Evolutionary conservation across 2,797 vertebrate species (phyloP).

Genomic region (Fistularia commersonii): DNA sequence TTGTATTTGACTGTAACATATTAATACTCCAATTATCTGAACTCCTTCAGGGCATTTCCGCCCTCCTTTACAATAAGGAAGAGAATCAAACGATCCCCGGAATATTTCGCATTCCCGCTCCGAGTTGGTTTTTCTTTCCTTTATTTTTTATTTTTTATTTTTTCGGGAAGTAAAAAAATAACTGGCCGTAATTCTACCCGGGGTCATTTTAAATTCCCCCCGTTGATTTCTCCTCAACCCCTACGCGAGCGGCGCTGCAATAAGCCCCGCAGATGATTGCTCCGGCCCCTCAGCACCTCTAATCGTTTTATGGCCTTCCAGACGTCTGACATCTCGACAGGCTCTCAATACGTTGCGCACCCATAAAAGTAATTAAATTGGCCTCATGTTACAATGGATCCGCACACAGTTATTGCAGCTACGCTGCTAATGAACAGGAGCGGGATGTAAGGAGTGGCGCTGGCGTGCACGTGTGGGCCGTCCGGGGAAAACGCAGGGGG

Average conservation of each 20-base stretch:
- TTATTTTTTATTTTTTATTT: too few species aligned
- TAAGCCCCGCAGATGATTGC: constrained; percentile 43
- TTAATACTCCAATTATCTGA: constrained; percentile 45
- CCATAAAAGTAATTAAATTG: constrained; percentile 66
- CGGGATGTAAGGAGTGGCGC: constrained; percentile 17
- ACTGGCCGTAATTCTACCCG: constrained; percentile 22
- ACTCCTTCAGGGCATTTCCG: constrained; percentile 28
- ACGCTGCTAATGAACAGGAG: constrained; percentile 42
- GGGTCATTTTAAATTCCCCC: constrained; percentile 14
- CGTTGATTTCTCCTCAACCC: too few species aligned
- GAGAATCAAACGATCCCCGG: constrained; percentile 24
- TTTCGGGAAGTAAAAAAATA: constrained; percentile 12
- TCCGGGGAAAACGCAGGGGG: too few species aligned
- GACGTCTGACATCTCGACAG: background rate
- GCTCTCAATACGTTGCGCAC: constrained; percentile 14
- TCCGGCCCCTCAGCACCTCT: constrained; percentile 29
- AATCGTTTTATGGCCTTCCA: constrained; percentile 57
- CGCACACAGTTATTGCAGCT: constrained; percentile 37
- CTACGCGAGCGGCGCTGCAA: constrained; percentile 2
- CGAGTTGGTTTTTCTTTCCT: constrained; percentile 10
- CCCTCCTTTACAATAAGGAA: constrained; percentile 3
- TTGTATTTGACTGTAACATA: constrained; percentile 56
- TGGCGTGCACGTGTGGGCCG: background rate
- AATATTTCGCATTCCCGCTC: constrained; percentile 25
- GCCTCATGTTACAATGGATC: constrained; percentile 57